These are phyloP conservation scores for Tetranychus urticae DNA, from an alignment of 1,140 invertebrate species.

Conservation along the genomic window DNA sequence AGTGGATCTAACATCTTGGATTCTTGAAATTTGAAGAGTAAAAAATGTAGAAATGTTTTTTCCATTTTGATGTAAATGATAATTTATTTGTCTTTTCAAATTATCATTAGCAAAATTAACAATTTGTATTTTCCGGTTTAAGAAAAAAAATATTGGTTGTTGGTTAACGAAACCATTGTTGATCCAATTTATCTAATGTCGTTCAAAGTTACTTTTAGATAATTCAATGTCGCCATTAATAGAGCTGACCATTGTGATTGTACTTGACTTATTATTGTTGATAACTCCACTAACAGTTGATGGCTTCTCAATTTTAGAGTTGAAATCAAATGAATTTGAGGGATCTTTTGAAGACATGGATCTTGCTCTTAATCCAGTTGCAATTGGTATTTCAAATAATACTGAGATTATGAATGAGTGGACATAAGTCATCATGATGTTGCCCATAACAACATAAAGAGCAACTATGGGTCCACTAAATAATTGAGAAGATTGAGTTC, in stretches of 20 bases:
- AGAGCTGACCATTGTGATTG: not conserved
- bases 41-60: too few species aligned
- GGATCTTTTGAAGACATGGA: not conserved
- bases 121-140: too few species aligned
- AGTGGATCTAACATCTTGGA: too few species aligned
- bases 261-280: not conserved
- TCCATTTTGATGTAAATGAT: too few species aligned
- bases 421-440: constrained; percentile 7
- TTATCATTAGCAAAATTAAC: too few species aligned
- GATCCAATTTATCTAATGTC: too few species aligned
- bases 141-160: too few species aligned
- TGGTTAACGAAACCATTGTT: too few species aligned
- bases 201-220: not conserved
- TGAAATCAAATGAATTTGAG: too few species aligned
- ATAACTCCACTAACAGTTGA: not conserved
- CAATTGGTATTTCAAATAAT: constrained; percentile 6
- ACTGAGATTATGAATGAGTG: constrained; percentile 6
- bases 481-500: constrained; percentile 5
- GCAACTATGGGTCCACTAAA: constrained; percentile 4
- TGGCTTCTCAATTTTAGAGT: not conserved
- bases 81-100: too few species aligned
- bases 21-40: too few species aligned
- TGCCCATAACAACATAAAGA: constrained; percentile 4
- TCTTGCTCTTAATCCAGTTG: not conserved
- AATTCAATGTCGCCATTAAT: not conserved